Evolutionary conservation across 2,888 invertebrate genomes (phyloP), one percentile per base, ranked within the genome.

Genomic region (Frankliniella fusca): DNA sequence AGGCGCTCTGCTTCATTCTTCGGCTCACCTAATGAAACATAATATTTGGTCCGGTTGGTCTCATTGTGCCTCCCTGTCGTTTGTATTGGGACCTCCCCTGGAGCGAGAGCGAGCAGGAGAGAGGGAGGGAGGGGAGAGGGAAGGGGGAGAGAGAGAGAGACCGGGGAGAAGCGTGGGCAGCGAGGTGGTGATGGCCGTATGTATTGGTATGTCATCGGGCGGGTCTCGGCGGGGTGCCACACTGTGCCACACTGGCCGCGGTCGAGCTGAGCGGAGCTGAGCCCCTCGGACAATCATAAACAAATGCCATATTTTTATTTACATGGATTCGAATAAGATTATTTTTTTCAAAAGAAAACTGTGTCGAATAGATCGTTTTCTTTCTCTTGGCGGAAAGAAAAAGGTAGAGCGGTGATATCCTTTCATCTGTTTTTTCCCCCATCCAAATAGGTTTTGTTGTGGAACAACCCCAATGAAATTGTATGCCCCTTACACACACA

Each of bases 41-140:
- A 54, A 54, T 54, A 54, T 54, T 54, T 54, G 20, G 54, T 54
- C 54, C 54, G 38, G 38, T 38, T 38, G 38, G 38, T 38, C 38
- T 38, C 38, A 20, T 54, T 54, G 54, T 54, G 54, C 54, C 38
- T 38, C 54, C 54, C 20, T 54, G 54, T 54, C 54, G 54, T 54
- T 54, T 54, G 54, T 54, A 54, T 54, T 54, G 54, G 54, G 54
- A 54, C 54, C 54, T 54, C 54, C 54, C 54, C 54, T 54, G 54
- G 54, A 5, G 54, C 54, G 54, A 18, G 54, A 38, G 38, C 38
- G 38, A 38, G 38, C 38, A 5, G 38, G 38, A 38, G 38, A 38
- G 38, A 38, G 38, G 38, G 38, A 38, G 38, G 5, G 38, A 38
- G 38, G 5, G 38, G 5, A 38, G n/a, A n/a, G n/a, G n/a, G n/a